Evolutionary conservation across 2,888 invertebrate species (phyloP).

Genomic region (Rotaria socialis): DNA sequence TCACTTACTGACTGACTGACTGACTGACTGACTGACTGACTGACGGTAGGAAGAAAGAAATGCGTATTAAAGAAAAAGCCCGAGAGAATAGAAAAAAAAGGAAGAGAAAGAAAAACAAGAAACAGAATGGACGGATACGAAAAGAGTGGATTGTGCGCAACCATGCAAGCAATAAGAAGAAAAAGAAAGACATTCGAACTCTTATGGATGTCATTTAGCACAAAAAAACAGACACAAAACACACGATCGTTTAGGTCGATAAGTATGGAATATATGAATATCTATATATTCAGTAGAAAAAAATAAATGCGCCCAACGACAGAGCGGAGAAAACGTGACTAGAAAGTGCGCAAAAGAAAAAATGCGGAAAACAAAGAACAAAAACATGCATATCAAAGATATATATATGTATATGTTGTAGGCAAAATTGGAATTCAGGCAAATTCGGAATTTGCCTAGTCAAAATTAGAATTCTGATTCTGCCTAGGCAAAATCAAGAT

Average conservation of each 20-base stretch:
- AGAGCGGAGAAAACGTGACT: neutral
- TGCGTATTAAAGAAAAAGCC: neutral
- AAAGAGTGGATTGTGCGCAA: neutral
- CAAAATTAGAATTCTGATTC: too few species aligned
- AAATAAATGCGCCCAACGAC: neutral
- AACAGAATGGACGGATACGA: neutral
- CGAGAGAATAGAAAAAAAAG: neutral
- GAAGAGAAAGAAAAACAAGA: neutral
- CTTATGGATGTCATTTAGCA: neutral
- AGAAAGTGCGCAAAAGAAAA: neutral
- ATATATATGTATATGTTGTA: too few species aligned
- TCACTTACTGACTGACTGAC: neutral
- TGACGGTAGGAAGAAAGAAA: neutral
- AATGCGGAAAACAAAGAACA: too few species aligned
- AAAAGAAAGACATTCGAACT: neutral
- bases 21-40: neutral
- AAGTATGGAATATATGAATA: neutral
- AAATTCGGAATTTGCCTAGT: too few species aligned
- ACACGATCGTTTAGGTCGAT: neutral
- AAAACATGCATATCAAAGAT: too few species aligned
- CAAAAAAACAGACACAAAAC: neutral
- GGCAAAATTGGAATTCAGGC: too few species aligned
- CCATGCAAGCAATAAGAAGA: neutral
- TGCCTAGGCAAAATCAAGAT: too few species aligned
- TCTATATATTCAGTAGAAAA: neutral